Conservation (phyloP, 2,888 invertebrate genomes). For the Corbicula japonica region DNA sequence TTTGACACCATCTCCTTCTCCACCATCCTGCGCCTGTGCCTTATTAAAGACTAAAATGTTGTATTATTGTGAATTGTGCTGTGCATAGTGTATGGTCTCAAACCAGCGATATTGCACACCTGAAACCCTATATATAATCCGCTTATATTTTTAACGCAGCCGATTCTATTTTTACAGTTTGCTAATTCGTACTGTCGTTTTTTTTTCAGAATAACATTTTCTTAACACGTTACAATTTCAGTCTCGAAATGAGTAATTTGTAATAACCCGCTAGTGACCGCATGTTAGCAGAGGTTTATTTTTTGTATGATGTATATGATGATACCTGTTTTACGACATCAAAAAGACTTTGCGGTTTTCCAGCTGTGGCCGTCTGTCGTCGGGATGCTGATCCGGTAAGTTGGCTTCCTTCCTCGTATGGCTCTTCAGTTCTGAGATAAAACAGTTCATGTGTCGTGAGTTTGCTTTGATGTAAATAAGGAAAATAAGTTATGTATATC, state of each 20-base stretch:
- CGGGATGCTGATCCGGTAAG: constrained; percentile 8
- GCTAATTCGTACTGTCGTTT: not conserved
- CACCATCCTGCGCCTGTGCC: constrained; percentile 8
- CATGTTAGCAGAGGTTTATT: not conserved
- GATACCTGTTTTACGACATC: constrained; percentile 7
- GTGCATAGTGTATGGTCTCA: not conserved
- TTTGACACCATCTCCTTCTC: constrained; percentile 46
- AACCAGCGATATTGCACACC: too few relatives aligned
- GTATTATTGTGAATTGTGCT: not conserved
- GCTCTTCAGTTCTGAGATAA: not conserved
- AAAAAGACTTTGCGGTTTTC: constrained; percentile 18
- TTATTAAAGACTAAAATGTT: not conserved
- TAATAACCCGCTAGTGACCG: not conserved
- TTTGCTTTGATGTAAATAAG: not conserved
- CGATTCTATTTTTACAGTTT: not conserved
- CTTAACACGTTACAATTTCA: not conserved
- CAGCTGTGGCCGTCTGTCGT: constrained; percentile 19
- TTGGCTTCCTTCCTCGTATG: constrained; percentile 5
- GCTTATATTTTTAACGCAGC: not conserved
- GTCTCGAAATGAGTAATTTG: not conserved
- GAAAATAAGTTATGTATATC: too few relatives aligned
- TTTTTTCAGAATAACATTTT: not conserved
- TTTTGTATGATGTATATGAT: not conserved
- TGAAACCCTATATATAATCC: not conserved
- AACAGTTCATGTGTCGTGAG: not conserved